A percentile compares a stretch with the other conserved stretches of the same genome.
These are phyloP conservation scores for Anadara kagoshimensis DNA, from an alignment of 1,140 invertebrate species.

Conservation along the genomic window DNA sequence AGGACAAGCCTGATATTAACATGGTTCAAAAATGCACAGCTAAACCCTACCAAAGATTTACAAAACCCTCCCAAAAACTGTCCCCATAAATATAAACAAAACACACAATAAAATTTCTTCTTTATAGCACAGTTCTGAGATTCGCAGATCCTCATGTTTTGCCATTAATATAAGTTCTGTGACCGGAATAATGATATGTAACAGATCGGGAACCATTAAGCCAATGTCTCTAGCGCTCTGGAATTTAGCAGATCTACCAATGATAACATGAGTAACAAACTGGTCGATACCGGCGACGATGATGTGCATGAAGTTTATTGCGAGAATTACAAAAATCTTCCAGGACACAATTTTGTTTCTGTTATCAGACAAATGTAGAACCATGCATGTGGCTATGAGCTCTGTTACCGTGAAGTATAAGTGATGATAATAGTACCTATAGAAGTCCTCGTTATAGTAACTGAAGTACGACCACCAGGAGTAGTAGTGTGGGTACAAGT, in stretches of 20 bases:
- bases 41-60: conserved; percentile 7
- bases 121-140: conserved; percentile 64
- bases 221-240: conserved; percentile 82
- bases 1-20: no score
- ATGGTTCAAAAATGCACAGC: no score
- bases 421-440: conserved; percentile 78
- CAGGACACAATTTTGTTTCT: conserved; percentile 78
- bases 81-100: conserved; percentile 59
- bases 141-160: conserved; percentile 40
- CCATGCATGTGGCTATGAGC: conserved; percentile 80
- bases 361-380: conserved; percentile 74
- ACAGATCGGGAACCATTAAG: conserved; percentile 84
- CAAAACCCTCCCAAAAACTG: conserved; percentile 58
- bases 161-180: conserved; percentile 68
- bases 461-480: conserved; percentile 89
- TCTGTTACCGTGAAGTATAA: conserved; percentile 83
- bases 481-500: conserved; percentile 87
- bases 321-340: conserved; percentile 80
- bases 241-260: conserved; percentile 79
- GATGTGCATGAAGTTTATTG: conserved; percentile 83
- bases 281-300: conserved; percentile 84
- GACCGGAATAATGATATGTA: conserved; percentile 81
- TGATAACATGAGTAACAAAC: conserved; percentile 83
- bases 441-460: conserved; percentile 90
- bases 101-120: conserved; percentile 66